Base-by-base conservation (phyloP, 2,113 vertebrate genomes). In the human (Homo sapiens) region DNA sequence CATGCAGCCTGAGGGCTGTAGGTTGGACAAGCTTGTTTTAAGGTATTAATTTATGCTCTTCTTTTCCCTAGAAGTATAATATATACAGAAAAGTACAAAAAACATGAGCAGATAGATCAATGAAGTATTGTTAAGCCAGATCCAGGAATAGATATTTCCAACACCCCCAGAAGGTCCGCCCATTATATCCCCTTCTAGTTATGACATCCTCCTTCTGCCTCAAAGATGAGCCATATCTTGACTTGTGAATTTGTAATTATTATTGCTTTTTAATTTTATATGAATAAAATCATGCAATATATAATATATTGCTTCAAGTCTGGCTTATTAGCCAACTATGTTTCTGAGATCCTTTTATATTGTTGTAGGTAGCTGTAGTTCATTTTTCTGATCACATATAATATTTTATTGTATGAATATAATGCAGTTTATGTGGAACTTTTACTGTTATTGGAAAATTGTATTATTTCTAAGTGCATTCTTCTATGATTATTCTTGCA, bases 121-220 rank as follows among this genome's bases (percentile, higher is more conserved):
- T 48, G 23, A 55, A 32, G 6, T 6, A 2, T 10, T 17, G 11
- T 23, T 61, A 61, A 68, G 8, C 16, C 22, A 78, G 68, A 14
- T 17, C 32, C 48, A 70, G 12, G 43, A 45, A 57, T 0, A 25
- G 23, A 40, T 11, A 38, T 16, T 57, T 17, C 16, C 14, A 8
- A 23, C 11, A 61, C 38, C 6, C 9, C 45, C 45, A 57, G 55
- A 61, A 59, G 27, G 27, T 10, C 17, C 11, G 16, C 7, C 0
- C 2, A 1, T 27, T 2, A 1, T 2, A 16, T 4, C 1, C 22
- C 12, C 1, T n/a, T 32, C 10, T 12, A 22, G 3, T n/a, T 52
- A 25, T 4, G 27, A 70, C 4, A 55, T 8, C 2, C 10, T 40
- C 25, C 17, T 25, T 16, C 38, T 18, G 27, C 8, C 4, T 32